Percentiles rank a stretch among this genome's conserved stretches.
Conservation (phyloP, 2,888 invertebrate genomes). For the Drosophila koepferae region DNA sequence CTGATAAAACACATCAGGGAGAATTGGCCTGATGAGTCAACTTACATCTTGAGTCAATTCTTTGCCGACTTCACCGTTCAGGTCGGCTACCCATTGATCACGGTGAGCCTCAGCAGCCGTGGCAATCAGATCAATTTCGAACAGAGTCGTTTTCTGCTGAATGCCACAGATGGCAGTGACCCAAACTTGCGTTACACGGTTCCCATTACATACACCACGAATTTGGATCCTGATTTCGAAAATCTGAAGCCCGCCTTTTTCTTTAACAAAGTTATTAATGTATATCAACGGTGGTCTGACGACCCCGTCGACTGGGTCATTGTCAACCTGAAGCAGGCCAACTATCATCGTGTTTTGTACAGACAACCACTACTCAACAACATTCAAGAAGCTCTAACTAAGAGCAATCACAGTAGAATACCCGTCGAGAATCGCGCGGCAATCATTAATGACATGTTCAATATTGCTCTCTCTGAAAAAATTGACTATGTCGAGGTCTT, state of each 20-base stretch:
- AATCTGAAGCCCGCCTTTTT: slow-evolving; percentile 65
- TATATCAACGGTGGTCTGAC: slow-evolving; percentile 7
- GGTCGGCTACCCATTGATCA: slow-evolving; percentile 88
- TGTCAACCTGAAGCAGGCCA: slow-evolving; percentile 79
- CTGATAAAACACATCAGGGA: slow-evolving; percentile 84
- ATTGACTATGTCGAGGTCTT: slow-evolving; percentile 84
- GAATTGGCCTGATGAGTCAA: slow-evolving; percentile 66
- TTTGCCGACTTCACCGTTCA: slow-evolving; percentile 88
- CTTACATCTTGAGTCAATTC: slow-evolving; percentile 53
- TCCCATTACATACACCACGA: slow-evolving; percentile 80
- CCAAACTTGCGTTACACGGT: slow-evolving; percentile 65
- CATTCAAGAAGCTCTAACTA: slow-evolving; percentile 57
- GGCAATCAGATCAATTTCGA: slow-evolving; percentile 35
- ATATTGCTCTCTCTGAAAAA: slow-evolving; percentile 86
- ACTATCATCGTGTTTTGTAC: slow-evolving; percentile 89
- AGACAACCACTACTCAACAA: slow-evolving; percentile 87
- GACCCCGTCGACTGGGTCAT: slow-evolving; percentile 76
- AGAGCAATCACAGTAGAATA: slow-evolving; percentile 61
- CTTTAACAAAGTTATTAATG: slow-evolving; percentile 40
- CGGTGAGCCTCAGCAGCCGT: slow-evolving; percentile 79
- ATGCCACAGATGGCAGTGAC: slow-evolving; percentile 63
- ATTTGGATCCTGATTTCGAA: slow-evolving; percentile 57
- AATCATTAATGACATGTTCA: slow-evolving; percentile 90
- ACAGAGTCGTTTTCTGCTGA: slow-evolving; percentile 75
- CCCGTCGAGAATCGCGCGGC: slow-evolving; percentile 89